A percentile compares a stretch with the other conserved stretches of the same genome.
phyloP scores from a whole-genome alignment of 2,797 vertebrate species.

The Falco peregrinus region DNA sequence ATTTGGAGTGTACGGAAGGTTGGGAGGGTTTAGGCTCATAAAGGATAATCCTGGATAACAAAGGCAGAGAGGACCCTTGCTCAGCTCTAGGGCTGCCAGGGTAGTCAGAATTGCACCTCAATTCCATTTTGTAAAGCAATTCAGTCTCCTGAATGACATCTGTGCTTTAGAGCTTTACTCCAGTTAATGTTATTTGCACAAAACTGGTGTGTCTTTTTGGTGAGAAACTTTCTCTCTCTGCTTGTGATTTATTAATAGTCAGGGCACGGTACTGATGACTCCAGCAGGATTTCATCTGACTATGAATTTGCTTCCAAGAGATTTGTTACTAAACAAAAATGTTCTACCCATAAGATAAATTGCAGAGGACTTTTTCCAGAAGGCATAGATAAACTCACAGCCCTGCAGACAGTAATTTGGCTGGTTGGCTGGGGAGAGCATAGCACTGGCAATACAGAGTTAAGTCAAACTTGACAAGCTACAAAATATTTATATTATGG shows the following conservation, averaged over 20 bases:
- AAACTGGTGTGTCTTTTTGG: not conserved
- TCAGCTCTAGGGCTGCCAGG: not conserved
- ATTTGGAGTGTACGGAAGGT: accelerated
- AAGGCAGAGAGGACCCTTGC: not conserved
- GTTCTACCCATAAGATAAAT: accelerated
- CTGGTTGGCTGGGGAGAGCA: not conserved
- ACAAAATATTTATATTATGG: not conserved
- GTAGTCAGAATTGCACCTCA: not conserved
- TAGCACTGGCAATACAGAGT: accelerated
- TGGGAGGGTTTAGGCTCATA: not conserved
- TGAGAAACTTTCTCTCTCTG: not conserved
- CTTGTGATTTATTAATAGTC: not conserved
- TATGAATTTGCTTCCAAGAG: not conserved
- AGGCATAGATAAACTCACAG: not conserved
- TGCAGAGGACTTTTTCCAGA: not conserved
- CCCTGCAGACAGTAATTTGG: not conserved
- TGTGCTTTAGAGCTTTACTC: not conserved
- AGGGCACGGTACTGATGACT: not conserved
- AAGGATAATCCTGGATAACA: not conserved
- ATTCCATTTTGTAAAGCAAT: not conserved
- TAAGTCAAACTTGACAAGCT: not conserved
- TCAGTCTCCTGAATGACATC: not conserved
- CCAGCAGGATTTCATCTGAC: not conserved
- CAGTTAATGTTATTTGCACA: not conserved
- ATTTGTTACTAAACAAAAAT: not conserved